Percentiles rank a stretch among this genome's conserved stretches.
Conservation (phyloP, 1,140 invertebrate species). For the Neomicropteryx cornuta region DNA sequence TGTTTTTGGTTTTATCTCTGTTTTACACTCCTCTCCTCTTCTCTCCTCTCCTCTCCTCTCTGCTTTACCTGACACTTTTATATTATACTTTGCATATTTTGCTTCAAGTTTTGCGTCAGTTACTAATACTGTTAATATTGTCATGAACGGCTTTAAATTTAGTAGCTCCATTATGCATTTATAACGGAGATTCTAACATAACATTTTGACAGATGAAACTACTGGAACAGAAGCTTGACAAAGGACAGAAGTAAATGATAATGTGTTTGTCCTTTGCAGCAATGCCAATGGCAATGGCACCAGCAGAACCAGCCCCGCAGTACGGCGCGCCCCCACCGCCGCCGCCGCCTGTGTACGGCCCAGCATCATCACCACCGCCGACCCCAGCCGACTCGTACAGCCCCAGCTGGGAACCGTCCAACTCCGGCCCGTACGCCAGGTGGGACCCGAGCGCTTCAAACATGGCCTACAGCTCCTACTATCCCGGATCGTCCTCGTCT, state of each 20-base stretch:
- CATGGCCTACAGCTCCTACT: constrained; percentile 69
- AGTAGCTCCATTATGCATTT: no score
- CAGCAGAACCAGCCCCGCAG: constrained; percentile 34
- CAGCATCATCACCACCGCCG: constrained; percentile 44
- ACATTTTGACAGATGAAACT: no score
- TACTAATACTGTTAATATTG: no score
- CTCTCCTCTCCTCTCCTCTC: no score
- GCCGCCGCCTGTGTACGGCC: constrained; percentile 46
- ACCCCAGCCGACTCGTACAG: constrained; percentile 53
- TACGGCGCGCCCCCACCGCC: constrained; percentile 33
- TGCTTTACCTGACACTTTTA: constrained; percentile 6
- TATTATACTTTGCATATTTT: constrained; percentile 4
- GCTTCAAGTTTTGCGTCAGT: no score
- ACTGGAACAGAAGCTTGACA: no score
- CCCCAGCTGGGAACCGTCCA: constrained; percentile 55
- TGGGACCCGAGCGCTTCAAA: constrained; percentile 50
- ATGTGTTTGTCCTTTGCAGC: constrained; percentile 39
- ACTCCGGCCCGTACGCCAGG: constrained; percentile 58
- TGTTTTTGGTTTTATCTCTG: no score
- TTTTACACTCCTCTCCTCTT: no score
- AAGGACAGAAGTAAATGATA: no score
- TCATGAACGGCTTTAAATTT: no score
- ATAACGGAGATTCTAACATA: no score
- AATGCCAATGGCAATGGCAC: constrained; percentile 61
- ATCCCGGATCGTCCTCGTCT: constrained; percentile 46